phyloP scores from a whole-genome alignment of 2,888 invertebrate genomes.

The Hirtodrosophila trivittata region DNA sequence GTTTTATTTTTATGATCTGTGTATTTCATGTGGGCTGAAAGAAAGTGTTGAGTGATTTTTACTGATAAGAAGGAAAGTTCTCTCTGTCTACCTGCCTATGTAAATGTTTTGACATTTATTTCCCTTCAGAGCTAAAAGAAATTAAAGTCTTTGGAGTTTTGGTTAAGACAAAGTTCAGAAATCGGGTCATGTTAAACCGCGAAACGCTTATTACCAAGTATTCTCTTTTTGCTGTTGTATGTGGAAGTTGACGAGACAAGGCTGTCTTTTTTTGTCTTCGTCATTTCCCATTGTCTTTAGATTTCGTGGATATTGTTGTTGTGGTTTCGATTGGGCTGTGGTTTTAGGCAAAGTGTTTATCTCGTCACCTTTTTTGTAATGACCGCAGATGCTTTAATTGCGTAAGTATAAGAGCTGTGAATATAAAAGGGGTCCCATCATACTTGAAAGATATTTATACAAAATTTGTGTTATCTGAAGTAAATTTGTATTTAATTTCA shows the following conservation, averaged over 20 bases:
- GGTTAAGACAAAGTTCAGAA: constrained; percentile 39
- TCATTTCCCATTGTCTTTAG: constrained; percentile 35
- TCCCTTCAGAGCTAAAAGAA: neutral
- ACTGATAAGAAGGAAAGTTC: constrained; percentile 53
- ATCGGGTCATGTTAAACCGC: constrained; percentile 56
- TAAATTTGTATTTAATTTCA: too few species aligned
- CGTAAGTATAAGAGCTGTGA: constrained; percentile 31
- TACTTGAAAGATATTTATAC: too few species aligned
- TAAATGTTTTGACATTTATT: constrained; percentile 45
- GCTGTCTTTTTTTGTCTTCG: constrained; percentile 30
- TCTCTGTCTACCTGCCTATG: constrained; percentile 29
- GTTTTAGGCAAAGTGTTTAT: constrained; percentile 56
- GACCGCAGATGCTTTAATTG: constrained; percentile 54
- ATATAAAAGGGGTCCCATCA: too few species aligned
- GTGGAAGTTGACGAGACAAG: constrained; percentile 58
- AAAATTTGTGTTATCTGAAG: too few species aligned
- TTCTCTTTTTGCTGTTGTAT: constrained; percentile 23
- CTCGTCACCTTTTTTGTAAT: constrained; percentile 50
- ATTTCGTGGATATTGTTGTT: constrained; percentile 21
- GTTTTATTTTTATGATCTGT: constrained; percentile 32
- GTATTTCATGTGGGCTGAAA: constrained; percentile 37
- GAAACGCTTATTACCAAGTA: constrained; percentile 33
- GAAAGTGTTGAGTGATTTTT: constrained; percentile 47
- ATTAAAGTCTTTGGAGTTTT: constrained; percentile 3
- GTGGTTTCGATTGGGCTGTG: constrained; percentile 43